These are phyloP conservation scores for Chymomyza costata DNA, from an alignment of 1,140 invertebrate species.

Conservation along the genomic window DNA sequence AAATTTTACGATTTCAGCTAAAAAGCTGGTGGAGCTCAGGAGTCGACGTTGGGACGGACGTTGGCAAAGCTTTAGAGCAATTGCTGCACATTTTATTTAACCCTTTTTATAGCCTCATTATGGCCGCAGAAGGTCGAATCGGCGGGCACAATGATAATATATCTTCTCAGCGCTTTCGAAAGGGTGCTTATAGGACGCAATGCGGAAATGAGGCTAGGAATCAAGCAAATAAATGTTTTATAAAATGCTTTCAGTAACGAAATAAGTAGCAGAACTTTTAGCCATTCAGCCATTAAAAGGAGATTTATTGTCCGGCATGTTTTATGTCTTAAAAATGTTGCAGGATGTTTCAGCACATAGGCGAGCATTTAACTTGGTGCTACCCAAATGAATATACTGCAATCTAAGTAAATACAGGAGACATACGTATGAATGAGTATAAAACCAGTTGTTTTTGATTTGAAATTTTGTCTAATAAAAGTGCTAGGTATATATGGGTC, in stretches of 20 bases:
- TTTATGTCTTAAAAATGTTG: conserved; percentile 42
- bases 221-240: conserved; percentile 73
- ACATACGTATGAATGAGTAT: no score
- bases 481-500: no score
- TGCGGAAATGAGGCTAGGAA: conserved; percentile 69
- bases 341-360: neutral
- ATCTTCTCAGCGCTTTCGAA: conserved; percentile 24
- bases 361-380: no score
- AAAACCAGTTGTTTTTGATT: no score
- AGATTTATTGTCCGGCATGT: conserved; percentile 67
- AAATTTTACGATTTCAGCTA: conserved; percentile 61
- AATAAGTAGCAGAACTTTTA: conserved; percentile 41
- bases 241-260: conserved; percentile 62
- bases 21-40: neutral
- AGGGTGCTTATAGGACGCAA: neutral
- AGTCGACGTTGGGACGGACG: neutral
- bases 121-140: conserved; percentile 25
- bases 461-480: no score
- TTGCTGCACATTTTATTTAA: conserved; percentile 73
- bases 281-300: conserved; percentile 61
- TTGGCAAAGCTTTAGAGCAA: conserved; percentile 44
- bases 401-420: no score
- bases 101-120: conserved; percentile 73
- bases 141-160: conserved; percentile 43
- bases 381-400: no score